Conservation (phyloP, 2,113 vertebrate genomes). For the Trachemys scripta region DNA sequence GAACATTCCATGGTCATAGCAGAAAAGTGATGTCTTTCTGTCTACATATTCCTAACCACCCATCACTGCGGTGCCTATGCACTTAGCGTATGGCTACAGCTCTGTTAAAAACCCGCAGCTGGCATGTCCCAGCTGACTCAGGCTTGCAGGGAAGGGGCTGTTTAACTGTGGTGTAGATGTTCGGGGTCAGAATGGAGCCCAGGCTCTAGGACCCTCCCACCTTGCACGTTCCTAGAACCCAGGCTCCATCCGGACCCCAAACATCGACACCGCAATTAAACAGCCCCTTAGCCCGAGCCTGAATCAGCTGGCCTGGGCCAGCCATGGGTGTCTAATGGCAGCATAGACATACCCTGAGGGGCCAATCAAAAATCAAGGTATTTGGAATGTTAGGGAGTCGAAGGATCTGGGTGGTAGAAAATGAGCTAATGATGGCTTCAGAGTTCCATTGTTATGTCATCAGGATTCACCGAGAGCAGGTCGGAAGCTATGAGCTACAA, state of each 20-base stretch:
- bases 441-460: fast-evolving
- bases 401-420: neutral
- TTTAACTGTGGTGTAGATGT: neutral
- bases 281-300: neutral
- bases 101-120: neutral
- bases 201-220: too few species aligned
- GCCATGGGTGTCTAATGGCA: neutral
- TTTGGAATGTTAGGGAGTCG: neutral
- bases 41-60: neutral
- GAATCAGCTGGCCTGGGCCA: neutral
- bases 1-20: slow-evolving; percentile 32
- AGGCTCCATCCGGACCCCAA: neutral
- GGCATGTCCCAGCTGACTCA: neutral
- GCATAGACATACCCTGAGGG: neutral
- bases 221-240: neutral
- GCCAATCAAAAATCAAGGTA: neutral
- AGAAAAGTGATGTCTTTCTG: neutral
- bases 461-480: neutral
- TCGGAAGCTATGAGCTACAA: fast-evolving
- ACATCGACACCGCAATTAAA: neutral
- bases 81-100: neutral
- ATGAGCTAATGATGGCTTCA: neutral
- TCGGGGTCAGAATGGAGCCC: neutral
- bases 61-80: neutral
- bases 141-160: neutral